Conservation (phyloP, 2,113 vertebrate genomes). For the Phaethornis superciliosus region DNA sequence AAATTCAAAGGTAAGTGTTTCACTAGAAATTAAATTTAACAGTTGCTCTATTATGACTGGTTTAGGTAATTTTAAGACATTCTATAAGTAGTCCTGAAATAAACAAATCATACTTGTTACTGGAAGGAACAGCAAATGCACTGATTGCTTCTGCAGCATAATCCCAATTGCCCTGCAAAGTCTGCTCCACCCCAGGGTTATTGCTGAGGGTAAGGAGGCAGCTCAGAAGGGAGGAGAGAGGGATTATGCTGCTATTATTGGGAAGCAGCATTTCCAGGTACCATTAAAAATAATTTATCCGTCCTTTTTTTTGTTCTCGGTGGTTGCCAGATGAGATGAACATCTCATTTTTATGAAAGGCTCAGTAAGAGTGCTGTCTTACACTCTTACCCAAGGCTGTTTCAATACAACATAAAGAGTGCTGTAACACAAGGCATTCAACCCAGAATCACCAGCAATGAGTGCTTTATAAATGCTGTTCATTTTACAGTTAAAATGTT, state of each 20-base stretch:
- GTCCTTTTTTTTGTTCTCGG: slow-evolving; percentile 2
- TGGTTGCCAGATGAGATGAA: slow-evolving; percentile 7
- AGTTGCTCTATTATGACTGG: slow-evolving; percentile 18
- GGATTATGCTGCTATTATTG: background rate
- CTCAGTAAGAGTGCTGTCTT: background rate
- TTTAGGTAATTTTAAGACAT: slow-evolving; percentile 46
- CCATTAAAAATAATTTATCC: slow-evolving; percentile 22
- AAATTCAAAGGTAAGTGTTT: slow-evolving; percentile 57
- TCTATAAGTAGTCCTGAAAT: slow-evolving; percentile 37
- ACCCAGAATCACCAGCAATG: background rate
- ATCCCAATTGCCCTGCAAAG: background rate
- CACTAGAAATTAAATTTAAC: slow-evolving; percentile 52
- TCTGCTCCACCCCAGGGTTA: background rate
- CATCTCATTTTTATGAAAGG: background rate
- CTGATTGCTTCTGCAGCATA: background rate
- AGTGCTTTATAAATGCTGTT: slow-evolving; percentile 2
- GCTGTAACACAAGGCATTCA: background rate
- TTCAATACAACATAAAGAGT: background rate
- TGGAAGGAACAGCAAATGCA: background rate
- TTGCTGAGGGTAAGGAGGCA: background rate
- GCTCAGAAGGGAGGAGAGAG: background rate
- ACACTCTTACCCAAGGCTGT: background rate
- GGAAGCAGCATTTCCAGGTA: background rate
- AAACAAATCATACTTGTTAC: background rate
- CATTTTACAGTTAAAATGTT: background rate